phyloP scores from a whole-genome alignment of 2,797 vertebrate genomes.

The Sebastes taczanowskii region DNA sequence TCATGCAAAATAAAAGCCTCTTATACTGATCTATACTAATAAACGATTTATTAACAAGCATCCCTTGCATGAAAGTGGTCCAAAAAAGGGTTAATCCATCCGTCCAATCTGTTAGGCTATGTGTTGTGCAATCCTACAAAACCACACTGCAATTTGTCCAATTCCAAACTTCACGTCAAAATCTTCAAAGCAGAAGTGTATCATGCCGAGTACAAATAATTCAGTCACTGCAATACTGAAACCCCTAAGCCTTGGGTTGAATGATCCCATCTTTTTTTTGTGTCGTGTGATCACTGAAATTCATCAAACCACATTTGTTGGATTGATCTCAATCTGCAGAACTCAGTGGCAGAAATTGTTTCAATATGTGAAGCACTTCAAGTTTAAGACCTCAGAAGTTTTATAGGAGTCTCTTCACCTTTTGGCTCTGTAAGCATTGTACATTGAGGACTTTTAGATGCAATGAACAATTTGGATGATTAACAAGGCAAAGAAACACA shows the following conservation, averaged over 20 bases:
- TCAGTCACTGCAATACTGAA: background rate
- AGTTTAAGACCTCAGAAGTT: background rate
- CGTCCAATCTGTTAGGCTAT: background rate
- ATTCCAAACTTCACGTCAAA: background rate
- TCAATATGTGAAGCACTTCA: background rate
- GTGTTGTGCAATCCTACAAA: background rate
- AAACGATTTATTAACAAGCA: background rate
- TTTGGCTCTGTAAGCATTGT: background rate
- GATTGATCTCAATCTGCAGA: constrained; percentile 33
- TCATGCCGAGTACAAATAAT: background rate
- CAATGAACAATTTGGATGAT: background rate
- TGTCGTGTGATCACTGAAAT: background rate
- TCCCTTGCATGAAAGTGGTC: background rate
- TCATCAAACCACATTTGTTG: background rate
- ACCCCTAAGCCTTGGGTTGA: background rate
- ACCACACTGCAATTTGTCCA: background rate
- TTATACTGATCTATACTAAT: background rate
- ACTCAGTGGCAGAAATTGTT: constrained; percentile 19
- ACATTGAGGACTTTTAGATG: background rate
- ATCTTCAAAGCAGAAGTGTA: background rate
- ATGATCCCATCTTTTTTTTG: background rate
- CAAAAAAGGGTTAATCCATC: background rate
- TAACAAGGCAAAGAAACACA: background rate
- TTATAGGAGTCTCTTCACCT: background rate
- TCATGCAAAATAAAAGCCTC: background rate